A percentile compares a stretch with the other conserved stretches of the same genome.
phyloP scores from a whole-genome alignment of 2,888 invertebrate species.

The Clostera curtula region DNA sequence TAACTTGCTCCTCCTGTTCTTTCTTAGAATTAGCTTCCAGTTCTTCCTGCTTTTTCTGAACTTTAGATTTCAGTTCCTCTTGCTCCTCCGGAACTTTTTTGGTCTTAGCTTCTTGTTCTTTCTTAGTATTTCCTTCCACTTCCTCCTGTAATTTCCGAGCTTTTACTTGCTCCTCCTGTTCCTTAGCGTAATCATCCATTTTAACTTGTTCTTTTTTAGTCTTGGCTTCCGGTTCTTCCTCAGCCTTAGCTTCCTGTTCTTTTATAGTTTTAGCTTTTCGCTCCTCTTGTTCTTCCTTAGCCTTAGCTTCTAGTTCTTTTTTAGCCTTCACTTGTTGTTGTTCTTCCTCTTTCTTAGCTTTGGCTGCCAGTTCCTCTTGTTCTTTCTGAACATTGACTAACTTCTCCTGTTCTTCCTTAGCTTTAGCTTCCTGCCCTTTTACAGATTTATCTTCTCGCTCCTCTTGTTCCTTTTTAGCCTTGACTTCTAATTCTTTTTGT shows the following conservation, averaged over 20 bases:
- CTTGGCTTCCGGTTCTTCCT: slow-evolving; percentile 4
- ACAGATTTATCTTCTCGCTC: slow-evolving; percentile 9
- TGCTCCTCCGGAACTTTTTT: slow-evolving; percentile 12
- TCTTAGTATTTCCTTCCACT: no score
- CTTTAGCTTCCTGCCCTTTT: no score
- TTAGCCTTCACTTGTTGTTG: slow-evolving; percentile 3
- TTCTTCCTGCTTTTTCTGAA: slow-evolving; percentile 9
- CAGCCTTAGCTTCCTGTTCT: slow-evolving; percentile 6
- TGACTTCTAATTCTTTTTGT: slow-evolving; percentile 11
- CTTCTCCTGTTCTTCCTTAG: slow-evolving; percentile 7
- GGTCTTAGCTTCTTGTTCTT: slow-evolving; percentile 5
- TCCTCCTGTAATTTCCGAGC: slow-evolving; percentile 2
- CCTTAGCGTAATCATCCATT: slow-evolving; percentile 3
- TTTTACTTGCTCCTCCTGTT: slow-evolving; percentile 8
- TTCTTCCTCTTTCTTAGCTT: slow-evolving; percentile 4
- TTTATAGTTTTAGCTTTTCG: slow-evolving; percentile 5
- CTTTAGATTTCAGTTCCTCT: slow-evolving; percentile 12
- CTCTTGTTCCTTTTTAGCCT: slow-evolving; percentile 7
- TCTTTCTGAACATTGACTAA: slow-evolving; percentile 4
- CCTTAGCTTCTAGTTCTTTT: slow-evolving; percentile 1
- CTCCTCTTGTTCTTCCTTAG: no score
- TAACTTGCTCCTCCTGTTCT: slow-evolving; percentile 9
- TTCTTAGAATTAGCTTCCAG: slow-evolving; percentile 2
- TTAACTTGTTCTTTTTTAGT: slow-evolving; percentile 11
- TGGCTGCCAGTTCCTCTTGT: slow-evolving; percentile 3